A percentile compares a stretch with the other conserved stretches of the same genome.
phyloP scores from a whole-genome alignment of 2,113 vertebrate species.

The Jacana jacana region DNA sequence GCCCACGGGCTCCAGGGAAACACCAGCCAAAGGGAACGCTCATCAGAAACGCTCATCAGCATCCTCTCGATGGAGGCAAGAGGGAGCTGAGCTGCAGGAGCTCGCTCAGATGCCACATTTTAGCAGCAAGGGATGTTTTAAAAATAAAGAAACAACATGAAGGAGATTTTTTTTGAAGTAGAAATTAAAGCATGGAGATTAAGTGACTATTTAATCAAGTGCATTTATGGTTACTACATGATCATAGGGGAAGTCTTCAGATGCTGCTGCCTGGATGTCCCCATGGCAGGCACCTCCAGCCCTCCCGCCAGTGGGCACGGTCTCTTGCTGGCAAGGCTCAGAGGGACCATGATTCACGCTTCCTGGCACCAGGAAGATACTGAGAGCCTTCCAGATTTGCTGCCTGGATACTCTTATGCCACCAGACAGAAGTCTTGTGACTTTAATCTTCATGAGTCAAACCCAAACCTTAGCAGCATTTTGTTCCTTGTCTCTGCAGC shows the following conservation, averaged over 20 bases:
- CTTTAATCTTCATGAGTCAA: not conserved
- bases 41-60: not conserved
- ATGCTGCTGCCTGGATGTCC: rapidly evolving
- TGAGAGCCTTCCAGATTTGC: not conserved
- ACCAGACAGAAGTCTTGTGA: not conserved
- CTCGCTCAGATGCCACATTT: rapidly evolving
- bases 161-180: not conserved
- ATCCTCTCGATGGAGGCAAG: not conserved
- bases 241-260: not conserved
- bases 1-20: not conserved
- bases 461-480: not conserved
- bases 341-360: not conserved
- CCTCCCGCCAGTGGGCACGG: not conserved
- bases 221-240: no score
- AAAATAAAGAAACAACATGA: not conserved
- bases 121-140: not conserved
- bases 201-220: not conserved
- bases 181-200: not conserved
- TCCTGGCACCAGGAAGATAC: not conserved
- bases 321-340: not conserved
- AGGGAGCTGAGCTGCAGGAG: not conserved
- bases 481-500: not conserved
- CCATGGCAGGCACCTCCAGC: not conserved
- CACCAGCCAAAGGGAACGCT: not conserved
- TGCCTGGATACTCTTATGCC: not conserved